Conservation (phyloP, 2,888 invertebrate species). For the Diplazon laetatorius region DNA sequence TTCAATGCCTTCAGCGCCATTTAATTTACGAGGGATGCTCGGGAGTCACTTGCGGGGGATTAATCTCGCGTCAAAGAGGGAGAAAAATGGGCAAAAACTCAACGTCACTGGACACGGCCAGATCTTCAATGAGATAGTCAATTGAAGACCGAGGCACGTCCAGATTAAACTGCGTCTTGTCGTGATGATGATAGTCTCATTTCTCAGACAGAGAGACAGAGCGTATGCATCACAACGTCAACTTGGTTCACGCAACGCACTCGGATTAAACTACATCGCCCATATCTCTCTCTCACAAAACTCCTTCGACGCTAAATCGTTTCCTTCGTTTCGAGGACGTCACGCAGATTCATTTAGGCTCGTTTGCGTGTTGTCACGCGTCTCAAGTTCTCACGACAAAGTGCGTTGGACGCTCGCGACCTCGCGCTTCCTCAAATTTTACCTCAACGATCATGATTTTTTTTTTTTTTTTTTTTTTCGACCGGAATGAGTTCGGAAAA, state of each 20-base stretch:
- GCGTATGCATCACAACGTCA: slow-evolving; percentile 38
- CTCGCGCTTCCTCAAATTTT: no score
- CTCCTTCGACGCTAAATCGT: slow-evolving; percentile 44
- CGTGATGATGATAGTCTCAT: slow-evolving; percentile 5
- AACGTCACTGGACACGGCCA: slow-evolving; percentile 60
- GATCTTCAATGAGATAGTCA: slow-evolving; percentile 62
- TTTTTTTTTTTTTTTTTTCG: no score
- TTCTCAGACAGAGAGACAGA: slow-evolving; percentile 26
- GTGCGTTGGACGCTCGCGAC: background rate
- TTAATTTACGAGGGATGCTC: background rate
- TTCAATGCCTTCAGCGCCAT: background rate
- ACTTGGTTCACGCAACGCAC: slow-evolving; percentile 10
- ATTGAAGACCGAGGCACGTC: slow-evolving; percentile 62
- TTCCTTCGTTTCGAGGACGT: slow-evolving; percentile 13
- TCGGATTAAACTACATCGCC: slow-evolving; percentile 32
- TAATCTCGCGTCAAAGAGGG: background rate
- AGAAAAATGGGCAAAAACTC: slow-evolving; percentile 35
- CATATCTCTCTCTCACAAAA: slow-evolving; percentile 39
- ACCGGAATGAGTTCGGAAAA: no score
- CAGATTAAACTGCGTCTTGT: slow-evolving; percentile 62
- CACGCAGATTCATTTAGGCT: slow-evolving; percentile 3
- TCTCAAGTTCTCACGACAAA: background rate
- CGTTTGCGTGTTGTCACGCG: background rate
- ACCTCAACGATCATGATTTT: no score
- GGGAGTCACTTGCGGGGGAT: no score